Evolutionary conservation across 2,888 invertebrate species (phyloP).

Genomic region (Apamea monoglypha): DNA sequence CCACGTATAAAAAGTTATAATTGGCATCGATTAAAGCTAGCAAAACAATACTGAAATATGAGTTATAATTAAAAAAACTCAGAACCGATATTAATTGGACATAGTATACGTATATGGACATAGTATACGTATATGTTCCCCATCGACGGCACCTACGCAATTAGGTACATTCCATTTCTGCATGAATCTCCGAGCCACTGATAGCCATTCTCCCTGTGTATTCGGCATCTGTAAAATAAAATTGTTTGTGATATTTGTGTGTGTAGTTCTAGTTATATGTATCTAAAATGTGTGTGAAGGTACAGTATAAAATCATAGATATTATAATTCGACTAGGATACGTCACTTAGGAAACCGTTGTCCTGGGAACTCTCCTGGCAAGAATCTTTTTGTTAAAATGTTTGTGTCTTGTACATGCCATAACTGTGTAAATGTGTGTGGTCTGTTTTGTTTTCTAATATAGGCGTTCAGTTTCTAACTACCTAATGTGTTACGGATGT

Average conservation of each 20-base stretch:
- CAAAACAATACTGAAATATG: conserved; percentile 61
- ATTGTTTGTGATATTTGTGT: conserved; percentile 56
- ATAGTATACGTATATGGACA: no score
- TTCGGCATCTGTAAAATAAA: conserved; percentile 57
- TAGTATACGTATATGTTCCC: conserved; percentile 56
- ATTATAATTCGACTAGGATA: conserved; percentile 57
- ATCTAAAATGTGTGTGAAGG: conserved; percentile 59
- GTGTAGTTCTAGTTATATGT: conserved; percentile 55
- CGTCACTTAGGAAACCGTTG: conserved; percentile 51
- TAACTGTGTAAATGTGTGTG: no score
- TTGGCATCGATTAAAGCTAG: conserved; percentile 60
- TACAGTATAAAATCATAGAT: conserved; percentile 59
- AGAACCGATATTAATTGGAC: conserved; percentile 49
- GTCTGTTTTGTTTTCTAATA: no score
- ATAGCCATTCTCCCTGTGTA: conserved; percentile 58
- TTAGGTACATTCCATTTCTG: conserved; percentile 59
- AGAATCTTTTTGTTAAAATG: no score
- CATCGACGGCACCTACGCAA: conserved; percentile 56
- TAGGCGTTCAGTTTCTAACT: conserved; percentile 52
- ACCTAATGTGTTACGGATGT: conserved; percentile 55
- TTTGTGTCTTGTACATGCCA: no score
- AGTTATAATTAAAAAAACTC: conserved; percentile 59
- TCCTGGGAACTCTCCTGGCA: no score
- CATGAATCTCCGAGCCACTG: conserved; percentile 52
- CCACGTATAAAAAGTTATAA: no score